phyloP scores from a whole-genome alignment of 1,140 invertebrate species.

The Drosophila sechellia region DNA sequence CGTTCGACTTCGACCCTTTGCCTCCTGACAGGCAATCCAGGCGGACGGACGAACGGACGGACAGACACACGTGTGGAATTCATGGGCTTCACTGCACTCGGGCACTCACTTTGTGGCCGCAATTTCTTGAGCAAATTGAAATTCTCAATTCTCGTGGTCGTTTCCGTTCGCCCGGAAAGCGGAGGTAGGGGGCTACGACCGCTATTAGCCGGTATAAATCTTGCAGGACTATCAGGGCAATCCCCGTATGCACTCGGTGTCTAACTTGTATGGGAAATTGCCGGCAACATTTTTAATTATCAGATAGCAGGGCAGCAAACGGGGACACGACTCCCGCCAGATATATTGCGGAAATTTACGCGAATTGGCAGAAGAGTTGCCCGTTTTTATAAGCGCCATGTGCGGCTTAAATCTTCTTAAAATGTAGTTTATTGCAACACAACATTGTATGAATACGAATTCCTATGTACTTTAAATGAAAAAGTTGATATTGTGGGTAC shows the following conservation, averaged over 20 bases:
- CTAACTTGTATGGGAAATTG: constrained; percentile 51
- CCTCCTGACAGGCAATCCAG: constrained; percentile 38
- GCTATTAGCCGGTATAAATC: constrained; percentile 54
- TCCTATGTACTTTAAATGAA: too few species aligned
- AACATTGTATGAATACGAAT: not conserved
- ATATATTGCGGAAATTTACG: constrained; percentile 51
- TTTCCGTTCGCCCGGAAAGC: not conserved
- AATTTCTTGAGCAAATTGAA: constrained; percentile 65
- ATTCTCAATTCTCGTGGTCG: constrained; percentile 54
- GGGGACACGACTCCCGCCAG: constrained; percentile 9
- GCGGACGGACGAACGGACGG: not conserved
- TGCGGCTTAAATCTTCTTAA: not conserved
- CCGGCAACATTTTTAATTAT: constrained; percentile 74
- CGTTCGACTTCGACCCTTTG: constrained; percentile 33
- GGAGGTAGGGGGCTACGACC: not conserved
- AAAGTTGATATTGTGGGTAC: too few species aligned
- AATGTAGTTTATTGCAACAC: not conserved
- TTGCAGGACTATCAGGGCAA: constrained; percentile 5
- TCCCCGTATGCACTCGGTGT: constrained; percentile 1
- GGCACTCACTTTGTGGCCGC: constrained; percentile 31
- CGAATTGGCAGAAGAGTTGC: constrained; percentile 15
- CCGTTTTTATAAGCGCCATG: not conserved
- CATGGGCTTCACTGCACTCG: constrained; percentile 1
- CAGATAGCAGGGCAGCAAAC: constrained; percentile 16
- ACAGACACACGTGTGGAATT: constrained; percentile 21